Evolutionary conservation across 2,113 vertebrate species (phyloP), one percentile per base, ranked within the genome.

Genomic region (Callipepla squamata): DNA sequence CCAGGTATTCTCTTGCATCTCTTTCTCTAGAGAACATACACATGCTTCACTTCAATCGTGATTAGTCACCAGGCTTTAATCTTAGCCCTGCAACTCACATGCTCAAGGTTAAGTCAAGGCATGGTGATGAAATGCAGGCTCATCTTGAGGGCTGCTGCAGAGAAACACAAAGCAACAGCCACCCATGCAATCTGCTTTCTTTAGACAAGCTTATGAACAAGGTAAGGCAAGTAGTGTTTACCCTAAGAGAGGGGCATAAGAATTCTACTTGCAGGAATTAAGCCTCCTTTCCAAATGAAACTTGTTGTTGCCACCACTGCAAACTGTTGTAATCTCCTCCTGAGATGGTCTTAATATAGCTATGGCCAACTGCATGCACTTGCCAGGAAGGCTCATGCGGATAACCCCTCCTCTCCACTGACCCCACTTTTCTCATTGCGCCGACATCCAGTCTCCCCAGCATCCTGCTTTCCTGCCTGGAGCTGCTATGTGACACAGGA

Each of bases 311-410:
- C 88, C 75, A 44, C 70, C 23, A 45, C 38, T 80, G 87, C 65
- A 78, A 44, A 53, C 8, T 61, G 63, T 50, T 80, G 65, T 86
- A 55, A 80, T 70, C 90, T 84, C 65, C 50, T 66, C 55, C 48
- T 50, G 81, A 85, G 91, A 48, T 47, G n/a, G 70, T 81, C 63
- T 96, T 80, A 34, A 11, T 2, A 44, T 90, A 86, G 92, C 80
- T 91, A 91, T 80, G 91, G 87, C 55, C 63, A 78, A 50, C 73
- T 50, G 90, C 69, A 90, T 65, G 80, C 88, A 36, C 51, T 95
- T 80, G 34, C 18, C 0, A 2, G 67, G 82, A 88, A 95, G 93
- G 76, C 69, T 51, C 57, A 4, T 14, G 73, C 50, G 86, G 91
- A 96, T 84, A 85, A 95, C 80, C 88, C 83, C 45, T 75, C 73